Base-by-base conservation (phyloP, 2,888 invertebrate genomes). In the Therioaphis trifolii region DNA sequence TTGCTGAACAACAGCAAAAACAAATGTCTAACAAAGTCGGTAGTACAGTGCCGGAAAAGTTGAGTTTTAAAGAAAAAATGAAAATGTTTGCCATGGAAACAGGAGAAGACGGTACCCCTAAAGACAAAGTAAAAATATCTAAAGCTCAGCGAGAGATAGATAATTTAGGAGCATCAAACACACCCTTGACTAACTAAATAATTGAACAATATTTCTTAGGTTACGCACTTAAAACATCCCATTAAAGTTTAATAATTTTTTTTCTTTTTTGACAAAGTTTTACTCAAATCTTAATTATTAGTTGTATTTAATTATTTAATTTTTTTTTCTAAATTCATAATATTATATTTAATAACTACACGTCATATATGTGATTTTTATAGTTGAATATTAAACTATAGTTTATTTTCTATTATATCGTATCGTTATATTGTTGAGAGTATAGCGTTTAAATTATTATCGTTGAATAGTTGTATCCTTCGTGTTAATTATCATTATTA, bases 11-110 rank as follows among this genome's bases (percentile, higher is more conserved):
- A 87, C 93, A 93, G 87, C 92, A 93, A 86, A 92, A 92, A 87
- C 91, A 90, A 85, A 90, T 90, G 86, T 89, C 91, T 86, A 92
- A 94, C 82, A 86, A 88, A 86, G 87, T 88, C 79, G 86, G 86
- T 9, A 85, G 86, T 66, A 78, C 78, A 21, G 86, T 87, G 21
- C 92, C 93, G 84, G 98, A 98, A 88, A 96, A 97, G 87, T 91
- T 99, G 85, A 96, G 96, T 84, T 99, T 99, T 90, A 95, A 97
- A 89, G 99, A 99, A 89, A 99, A 99, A 90, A 99, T 99, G 98
- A 97, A 97, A 90, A 96, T 98, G 95, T 99, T 99, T 91, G 99
- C 98, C 66, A 93, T 95, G 90, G 98, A 98, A 90, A 94, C 97
- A 18, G 98, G 98, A 63, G 97, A 98, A 88, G 93, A 94, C 87